Evolutionary conservation across 2,797 vertebrate genomes (phyloP).

Genomic region (Acomys russatus): DNA sequence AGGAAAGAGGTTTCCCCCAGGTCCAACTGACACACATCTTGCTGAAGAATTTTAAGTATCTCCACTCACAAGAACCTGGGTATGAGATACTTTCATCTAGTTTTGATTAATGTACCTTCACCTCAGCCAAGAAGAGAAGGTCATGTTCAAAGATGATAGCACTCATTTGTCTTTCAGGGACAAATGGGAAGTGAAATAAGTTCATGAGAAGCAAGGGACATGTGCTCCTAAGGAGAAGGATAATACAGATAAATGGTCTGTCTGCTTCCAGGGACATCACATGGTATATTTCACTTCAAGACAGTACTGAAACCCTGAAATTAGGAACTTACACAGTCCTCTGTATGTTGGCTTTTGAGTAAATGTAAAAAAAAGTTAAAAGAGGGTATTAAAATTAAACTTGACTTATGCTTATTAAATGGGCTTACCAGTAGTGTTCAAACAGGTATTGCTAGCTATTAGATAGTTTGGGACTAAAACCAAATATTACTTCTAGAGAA

Average conservation of each 20-base stretch:
- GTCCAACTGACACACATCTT: neutral
- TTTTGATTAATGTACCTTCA: neutral
- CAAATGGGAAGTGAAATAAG: neutral
- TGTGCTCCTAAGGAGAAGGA: neutral
- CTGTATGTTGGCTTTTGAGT: neutral
- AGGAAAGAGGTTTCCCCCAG: neutral
- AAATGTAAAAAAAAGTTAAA: constrained; percentile 5
- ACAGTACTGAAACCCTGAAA: neutral
- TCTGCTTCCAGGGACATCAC: neutral
- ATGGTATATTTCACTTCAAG: constrained; percentile 13
- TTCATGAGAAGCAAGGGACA: neutral
- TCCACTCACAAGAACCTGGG: neutral
- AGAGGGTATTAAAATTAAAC: constrained; percentile 7
- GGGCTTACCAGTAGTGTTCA: neutral
- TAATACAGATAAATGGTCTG: neutral
- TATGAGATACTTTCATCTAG: neutral
- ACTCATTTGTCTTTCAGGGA: neutral
- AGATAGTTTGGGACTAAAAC: neutral
- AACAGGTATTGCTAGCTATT: neutral
- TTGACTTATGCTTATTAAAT: constrained; percentile 38
- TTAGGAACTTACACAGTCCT: neutral
- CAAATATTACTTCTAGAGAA: neutral
- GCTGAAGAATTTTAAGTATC: constrained; percentile 1
- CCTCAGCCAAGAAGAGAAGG: neutral
- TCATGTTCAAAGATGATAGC: neutral